phyloP scores from a whole-genome alignment of 2,888 invertebrate genomes.

The Perizoma affinitatum region DNA sequence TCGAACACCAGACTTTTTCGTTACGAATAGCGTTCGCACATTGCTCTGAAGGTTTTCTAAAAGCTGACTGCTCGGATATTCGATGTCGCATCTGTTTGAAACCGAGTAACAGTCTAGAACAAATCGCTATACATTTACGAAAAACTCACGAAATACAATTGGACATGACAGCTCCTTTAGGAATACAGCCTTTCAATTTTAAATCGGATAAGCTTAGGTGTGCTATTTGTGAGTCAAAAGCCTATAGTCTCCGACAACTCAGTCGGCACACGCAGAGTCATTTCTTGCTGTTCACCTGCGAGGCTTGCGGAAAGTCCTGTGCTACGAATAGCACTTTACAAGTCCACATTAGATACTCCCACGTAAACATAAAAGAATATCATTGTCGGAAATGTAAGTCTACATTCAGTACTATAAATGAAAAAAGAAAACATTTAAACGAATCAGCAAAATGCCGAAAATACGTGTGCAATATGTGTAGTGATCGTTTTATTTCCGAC shows the following conservation, averaged over 20 bases:
- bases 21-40: slow-evolving; percentile 65
- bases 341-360: slow-evolving; percentile 40
- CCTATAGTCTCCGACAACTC: slow-evolving; percentile 42
- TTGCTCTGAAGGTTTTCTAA: slow-evolving; percentile 37
- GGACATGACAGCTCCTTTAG: slow-evolving; percentile 33
- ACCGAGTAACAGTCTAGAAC: slow-evolving; percentile 35
- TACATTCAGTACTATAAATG: slow-evolving; percentile 40
- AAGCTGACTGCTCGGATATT: slow-evolving; percentile 50
- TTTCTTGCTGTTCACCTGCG: slow-evolving; percentile 49
- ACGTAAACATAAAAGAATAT: slow-evolving; percentile 27
- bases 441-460: slow-evolving; percentile 44
- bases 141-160: slow-evolving; percentile 30
- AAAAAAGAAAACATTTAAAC: slow-evolving; percentile 41
- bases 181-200: slow-evolving; percentile 46
- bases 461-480: slow-evolving; percentile 45
- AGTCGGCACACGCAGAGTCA: slow-evolving; percentile 53
- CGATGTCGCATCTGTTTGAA: slow-evolving; percentile 45
- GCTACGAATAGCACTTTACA: slow-evolving; percentile 41
- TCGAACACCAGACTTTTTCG: slow-evolving; percentile 65
- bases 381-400: slow-evolving; percentile 47
- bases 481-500: slow-evolving; percentile 44
- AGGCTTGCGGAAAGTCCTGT: slow-evolving; percentile 51
- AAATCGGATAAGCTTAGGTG: slow-evolving; percentile 40
- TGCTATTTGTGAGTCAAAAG: slow-evolving; percentile 44
- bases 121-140: slow-evolving; percentile 42